These are phyloP conservation scores for Eristalinus aeneus DNA, from an alignment of 2,888 invertebrate species.

Conservation along the genomic window DNA sequence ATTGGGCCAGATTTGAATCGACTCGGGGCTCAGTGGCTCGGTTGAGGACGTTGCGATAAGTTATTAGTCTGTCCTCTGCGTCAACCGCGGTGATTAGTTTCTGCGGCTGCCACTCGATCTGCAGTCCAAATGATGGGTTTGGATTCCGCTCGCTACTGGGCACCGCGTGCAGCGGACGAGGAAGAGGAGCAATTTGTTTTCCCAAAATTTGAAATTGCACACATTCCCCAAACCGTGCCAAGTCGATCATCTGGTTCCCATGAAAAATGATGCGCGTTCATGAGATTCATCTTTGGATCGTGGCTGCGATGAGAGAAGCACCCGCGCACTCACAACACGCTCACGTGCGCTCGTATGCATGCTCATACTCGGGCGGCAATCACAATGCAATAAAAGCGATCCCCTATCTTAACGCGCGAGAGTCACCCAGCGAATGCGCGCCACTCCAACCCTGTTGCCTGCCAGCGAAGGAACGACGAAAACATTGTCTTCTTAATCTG, in stretches of 20 bases:
- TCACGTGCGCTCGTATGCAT: conserved; percentile 38
- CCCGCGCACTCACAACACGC: conserved; percentile 29
- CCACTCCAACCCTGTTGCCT: neutral
- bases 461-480: conserved; percentile 38
- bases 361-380: conserved; percentile 46
- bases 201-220: too few relatives aligned
- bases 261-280: conserved; percentile 58
- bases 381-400: conserved; percentile 64
- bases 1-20: conserved; percentile 64
- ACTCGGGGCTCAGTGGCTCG: neutral
- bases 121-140: conserved; percentile 41
- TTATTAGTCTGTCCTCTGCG: conserved; percentile 66
- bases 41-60: conserved; percentile 54
- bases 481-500: conserved; percentile 69
- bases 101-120: conserved; percentile 6
- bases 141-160: conserved; percentile 44
- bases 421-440: conserved; percentile 47
- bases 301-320: neutral
- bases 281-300: conserved; percentile 41
- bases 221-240: conserved; percentile 4
- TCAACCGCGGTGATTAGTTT: conserved; percentile 63
- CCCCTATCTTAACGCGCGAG: conserved; percentile 49
- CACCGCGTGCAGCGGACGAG: neutral
- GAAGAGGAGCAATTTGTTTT: neutral
- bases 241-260: conserved; percentile 12